These are phyloP conservation scores for Ceuthmochares aereus DNA, from an alignment of 2,113 vertebrate genomes.

Conservation along the genomic window DNA sequence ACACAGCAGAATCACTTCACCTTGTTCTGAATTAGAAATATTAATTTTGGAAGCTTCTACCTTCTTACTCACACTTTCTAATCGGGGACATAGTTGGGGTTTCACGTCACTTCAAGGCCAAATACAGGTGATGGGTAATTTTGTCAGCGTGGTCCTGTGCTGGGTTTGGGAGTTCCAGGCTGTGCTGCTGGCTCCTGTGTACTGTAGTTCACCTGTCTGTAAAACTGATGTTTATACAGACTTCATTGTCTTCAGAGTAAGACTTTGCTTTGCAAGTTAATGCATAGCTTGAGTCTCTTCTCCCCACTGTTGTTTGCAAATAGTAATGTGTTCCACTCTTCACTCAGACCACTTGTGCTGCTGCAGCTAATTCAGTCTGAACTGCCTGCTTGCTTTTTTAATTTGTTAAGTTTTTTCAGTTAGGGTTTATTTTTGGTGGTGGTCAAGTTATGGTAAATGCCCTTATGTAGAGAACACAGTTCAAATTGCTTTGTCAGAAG, in stretches of 20 bases:
- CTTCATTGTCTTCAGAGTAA: not conserved
- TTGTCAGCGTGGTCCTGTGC: not conserved
- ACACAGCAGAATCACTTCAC: not conserved
- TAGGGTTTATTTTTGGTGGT: not conserved
- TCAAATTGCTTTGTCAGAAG: not conserved
- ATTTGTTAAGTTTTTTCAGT: not conserved
- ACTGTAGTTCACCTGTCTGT: not conserved
- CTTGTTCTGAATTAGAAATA: not conserved
- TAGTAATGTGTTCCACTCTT: not conserved
- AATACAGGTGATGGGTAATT: not conserved
- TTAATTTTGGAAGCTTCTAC: conserved; percentile 16
- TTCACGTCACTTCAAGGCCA: conserved; percentile 18
- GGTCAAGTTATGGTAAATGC: not conserved
- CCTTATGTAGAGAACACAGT: not conserved
- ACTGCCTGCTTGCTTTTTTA: not conserved
- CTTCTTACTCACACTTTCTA: not conserved
- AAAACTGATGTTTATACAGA: not conserved
- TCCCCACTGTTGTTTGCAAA: not conserved
- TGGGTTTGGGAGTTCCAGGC: not conserved
- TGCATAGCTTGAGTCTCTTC: not conserved
- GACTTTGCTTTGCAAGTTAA: not conserved
- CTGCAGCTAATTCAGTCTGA: not conserved
- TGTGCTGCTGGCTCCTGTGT: not conserved
- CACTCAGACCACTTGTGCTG: not conserved
- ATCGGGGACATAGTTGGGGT: not conserved